Base-by-base conservation (phyloP, 1,140 invertebrate species). In the Monomorium pharaonis region DNA sequence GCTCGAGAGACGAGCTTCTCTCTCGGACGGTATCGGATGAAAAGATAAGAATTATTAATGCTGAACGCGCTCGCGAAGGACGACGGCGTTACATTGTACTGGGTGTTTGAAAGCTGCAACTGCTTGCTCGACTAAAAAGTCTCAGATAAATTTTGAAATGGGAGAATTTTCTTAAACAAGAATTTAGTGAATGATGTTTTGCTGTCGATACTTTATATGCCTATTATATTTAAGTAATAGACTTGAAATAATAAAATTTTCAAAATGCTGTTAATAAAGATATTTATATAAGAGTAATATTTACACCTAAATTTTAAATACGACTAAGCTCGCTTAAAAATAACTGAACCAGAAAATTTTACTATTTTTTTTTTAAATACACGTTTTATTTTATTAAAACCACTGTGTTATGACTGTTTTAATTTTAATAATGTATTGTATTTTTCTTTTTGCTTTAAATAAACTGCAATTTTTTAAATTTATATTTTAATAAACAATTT, bases 11-110 rank as follows among this genome's bases (percentile, higher is more conserved):
- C 42, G 56, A 56, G 33, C 16, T 58, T 47, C 37, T 58, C 24
- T 70, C 24, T 56, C 51, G 37, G 30, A 42, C 37, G 37, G 18
- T 74, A 72, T 74, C 67, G 37, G 51, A 72, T 83, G 18, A 83
- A 72, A 83, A 72, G 67, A 83, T 83, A 74, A 72, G 51, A 83
- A 83, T 83, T 83, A 83, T 83, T 83, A 83, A 83, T 60, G 37
- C 24, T 16, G 51, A 44, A 44, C 14, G 78, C 65, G 51, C 47
- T 80, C 5, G 67, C 65, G 51, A 83, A 30, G 37, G 27, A 33
- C 67, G 12, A 18, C 37, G 24, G 24, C 9, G 12, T 72, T 72
- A 56, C 24, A 37, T 81, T 72, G 42, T 47, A 58, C n/a, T 37
- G 54, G 18, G 1, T 72, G 37, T 83, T 30, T 37, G 56, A 47